phyloP scores from a whole-genome alignment of 2,797 vertebrate species.

The Mormyrus hasselquistii region DNA sequence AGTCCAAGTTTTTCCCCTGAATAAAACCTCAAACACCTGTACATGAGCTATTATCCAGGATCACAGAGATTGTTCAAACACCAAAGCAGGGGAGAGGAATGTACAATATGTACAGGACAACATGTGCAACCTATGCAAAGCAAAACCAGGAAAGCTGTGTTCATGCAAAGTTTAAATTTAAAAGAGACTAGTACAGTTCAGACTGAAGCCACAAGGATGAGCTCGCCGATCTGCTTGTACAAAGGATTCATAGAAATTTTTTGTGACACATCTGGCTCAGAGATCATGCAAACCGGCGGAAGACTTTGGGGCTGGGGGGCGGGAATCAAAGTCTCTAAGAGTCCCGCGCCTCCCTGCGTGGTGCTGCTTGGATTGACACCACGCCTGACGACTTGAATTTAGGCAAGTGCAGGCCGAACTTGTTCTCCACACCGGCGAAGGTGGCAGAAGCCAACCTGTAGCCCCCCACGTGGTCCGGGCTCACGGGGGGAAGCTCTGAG shows the following conservation, averaged over 20 bases:
- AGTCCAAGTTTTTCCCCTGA: constrained; percentile 62
- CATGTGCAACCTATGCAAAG: constrained; percentile 66
- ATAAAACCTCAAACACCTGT: constrained; percentile 86
- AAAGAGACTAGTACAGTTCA: constrained; percentile 34
- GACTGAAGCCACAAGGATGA: constrained; percentile 53
- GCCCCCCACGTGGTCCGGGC: constrained; percentile 83
- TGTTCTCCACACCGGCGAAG: constrained; percentile 96
- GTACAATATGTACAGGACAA: constrained; percentile 95
- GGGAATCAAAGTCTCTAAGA: constrained; percentile 38
- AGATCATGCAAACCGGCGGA: constrained; percentile 49
- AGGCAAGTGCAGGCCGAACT: constrained; percentile 94
- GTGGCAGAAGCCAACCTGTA: constrained; percentile 92
- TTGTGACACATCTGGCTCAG: constrained; percentile 48
- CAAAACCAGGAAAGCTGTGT: constrained; percentile 63
- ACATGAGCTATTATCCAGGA: constrained; percentile 73
- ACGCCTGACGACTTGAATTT: constrained; percentile 80
- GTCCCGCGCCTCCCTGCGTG: constrained; percentile 43
- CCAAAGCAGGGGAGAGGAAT: constrained; percentile 53
- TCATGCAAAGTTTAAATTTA: constrained; percentile 45
- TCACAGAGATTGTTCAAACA: constrained; percentile 48
- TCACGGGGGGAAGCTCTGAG: constrained; percentile 84
- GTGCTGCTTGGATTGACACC: constrained; percentile 57
- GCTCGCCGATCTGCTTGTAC: constrained; percentile 26
- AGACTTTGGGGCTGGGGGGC: constrained; percentile 27
- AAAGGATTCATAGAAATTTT: constrained; percentile 25